A percentile compares a stretch with the other conserved stretches of the same genome.
phyloP scores from a whole-genome alignment of 2,888 invertebrate genomes.

The Coenonympha glycerion region DNA sequence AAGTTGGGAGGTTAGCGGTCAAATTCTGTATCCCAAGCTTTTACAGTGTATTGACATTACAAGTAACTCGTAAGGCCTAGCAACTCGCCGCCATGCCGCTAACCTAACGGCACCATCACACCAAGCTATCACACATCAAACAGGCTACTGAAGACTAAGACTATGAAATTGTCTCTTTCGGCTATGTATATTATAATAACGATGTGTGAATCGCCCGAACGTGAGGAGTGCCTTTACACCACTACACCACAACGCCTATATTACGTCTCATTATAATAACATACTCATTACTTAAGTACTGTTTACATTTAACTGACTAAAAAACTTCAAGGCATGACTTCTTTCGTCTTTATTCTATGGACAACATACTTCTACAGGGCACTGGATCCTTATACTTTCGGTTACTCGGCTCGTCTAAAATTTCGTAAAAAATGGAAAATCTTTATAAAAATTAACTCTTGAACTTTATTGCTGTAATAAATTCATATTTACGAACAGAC shows the following conservation, averaged over 20 bases:
- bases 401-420: constrained; percentile 60
- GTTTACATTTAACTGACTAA: constrained; percentile 71
- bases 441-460: constrained; percentile 62
- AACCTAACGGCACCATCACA: constrained; percentile 8
- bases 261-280: constrained; percentile 54
- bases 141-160: background rate
- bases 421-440: constrained; percentile 56
- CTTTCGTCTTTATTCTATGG: constrained; percentile 70
- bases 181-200: constrained; percentile 8
- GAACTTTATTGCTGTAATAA: constrained; percentile 66
- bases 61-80: background rate
- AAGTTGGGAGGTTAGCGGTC: no score
- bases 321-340: constrained; percentile 72
- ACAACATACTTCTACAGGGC: constrained; percentile 72
- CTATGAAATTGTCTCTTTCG: background rate
- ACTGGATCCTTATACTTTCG: constrained; percentile 71
- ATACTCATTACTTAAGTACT: constrained; percentile 70
- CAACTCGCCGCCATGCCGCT: constrained; percentile 6
- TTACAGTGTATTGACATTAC: constrained; percentile 7
- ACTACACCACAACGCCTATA: constrained; percentile 55
- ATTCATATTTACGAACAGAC: constrained; percentile 63
- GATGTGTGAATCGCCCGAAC: constrained; percentile 13
- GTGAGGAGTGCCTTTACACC: constrained; percentile 30
- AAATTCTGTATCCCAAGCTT: no score
- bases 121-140: constrained; percentile 16